Evolutionary conservation across 2,113 vertebrate genomes (phyloP).

Genomic region (Micromys minutus): DNA sequence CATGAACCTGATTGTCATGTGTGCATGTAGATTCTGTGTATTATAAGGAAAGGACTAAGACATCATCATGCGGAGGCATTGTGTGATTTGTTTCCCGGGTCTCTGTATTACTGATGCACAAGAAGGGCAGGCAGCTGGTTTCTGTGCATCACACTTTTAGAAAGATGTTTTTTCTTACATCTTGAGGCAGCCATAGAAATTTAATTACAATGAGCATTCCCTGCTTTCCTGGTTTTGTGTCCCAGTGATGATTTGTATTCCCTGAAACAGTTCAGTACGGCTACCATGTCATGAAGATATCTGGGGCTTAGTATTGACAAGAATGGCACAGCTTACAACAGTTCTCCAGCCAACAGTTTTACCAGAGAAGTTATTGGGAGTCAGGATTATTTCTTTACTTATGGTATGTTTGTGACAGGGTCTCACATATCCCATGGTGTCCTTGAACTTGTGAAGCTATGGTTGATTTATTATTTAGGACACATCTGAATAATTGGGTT

Average conservation of each 20-base stretch:
- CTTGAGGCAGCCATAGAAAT: neutral
- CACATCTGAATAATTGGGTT: neutral
- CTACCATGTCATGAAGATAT: neutral
- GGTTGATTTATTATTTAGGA: neutral
- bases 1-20: neutral
- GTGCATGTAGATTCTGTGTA: neutral
- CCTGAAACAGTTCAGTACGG: neutral
- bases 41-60: no score
- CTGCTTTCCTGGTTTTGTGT: neutral
- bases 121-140: neutral
- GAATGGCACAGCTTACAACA: neutral
- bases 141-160: neutral
- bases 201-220: neutral
- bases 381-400: neutral
- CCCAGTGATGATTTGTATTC: neutral
- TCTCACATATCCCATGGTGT: neutral
- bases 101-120: rapidly evolving
- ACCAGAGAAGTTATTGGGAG: neutral
- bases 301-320: neutral
- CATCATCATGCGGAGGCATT: neutral
- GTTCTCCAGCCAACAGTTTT: neutral
- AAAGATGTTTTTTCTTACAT: neutral
- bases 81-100: neutral
- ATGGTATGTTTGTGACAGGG: neutral
- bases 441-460: neutral